Conservation (phyloP, 2,797 vertebrate species). For the Sphaeramia orbicularis region DNA sequence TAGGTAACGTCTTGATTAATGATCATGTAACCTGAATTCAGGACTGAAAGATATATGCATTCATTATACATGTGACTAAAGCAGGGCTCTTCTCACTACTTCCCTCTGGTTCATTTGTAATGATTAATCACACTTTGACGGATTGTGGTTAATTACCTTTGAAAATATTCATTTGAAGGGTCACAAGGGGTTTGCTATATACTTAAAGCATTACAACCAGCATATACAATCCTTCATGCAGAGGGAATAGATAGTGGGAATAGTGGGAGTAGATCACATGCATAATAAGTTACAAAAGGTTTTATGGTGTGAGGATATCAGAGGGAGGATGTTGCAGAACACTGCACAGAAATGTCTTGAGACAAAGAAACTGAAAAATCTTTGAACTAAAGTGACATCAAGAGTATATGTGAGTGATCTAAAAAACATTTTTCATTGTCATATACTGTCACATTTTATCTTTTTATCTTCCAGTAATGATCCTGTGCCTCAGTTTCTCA, state of each 20-base stretch:
- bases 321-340: neutral
- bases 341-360: neutral
- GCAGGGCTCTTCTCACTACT: conserved; percentile 28
- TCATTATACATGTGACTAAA: conserved; percentile 52
- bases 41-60: conserved; percentile 43
- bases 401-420: conserved; percentile 11
- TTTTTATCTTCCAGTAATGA: conserved; percentile 28
- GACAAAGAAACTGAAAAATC: neutral
- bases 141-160: conserved; percentile 65
- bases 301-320: conserved; percentile 22
- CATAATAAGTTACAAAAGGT: conserved; percentile 29
- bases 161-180: conserved; percentile 70
- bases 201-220: conserved; percentile 38
- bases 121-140: conserved; percentile 61
- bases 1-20: conserved; percentile 56
- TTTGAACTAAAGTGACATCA: no score
- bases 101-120: conserved; percentile 48
- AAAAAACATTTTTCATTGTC: conserved; percentile 12
- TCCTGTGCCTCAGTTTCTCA: neutral
- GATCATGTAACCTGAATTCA: conserved; percentile 13
- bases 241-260: neutral
- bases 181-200: conserved; percentile 42
- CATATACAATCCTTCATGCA: conserved; percentile 18
- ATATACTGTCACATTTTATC: conserved; percentile 14
- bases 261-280: neutral